phyloP scores from a whole-genome alignment of 2,797 vertebrate species.

The Ciconia nigra region DNA sequence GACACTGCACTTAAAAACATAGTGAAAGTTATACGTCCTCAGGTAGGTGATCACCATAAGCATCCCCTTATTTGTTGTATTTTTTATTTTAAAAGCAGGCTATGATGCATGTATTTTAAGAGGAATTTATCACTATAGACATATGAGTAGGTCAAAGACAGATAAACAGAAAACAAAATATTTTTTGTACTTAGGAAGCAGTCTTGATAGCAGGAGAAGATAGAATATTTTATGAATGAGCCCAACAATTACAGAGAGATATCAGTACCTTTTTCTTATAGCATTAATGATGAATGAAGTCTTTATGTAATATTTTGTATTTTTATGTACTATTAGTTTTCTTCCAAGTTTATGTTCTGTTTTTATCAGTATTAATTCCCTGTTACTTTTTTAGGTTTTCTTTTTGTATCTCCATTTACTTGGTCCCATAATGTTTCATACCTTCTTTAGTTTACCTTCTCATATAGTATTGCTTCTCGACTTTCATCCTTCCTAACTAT shows the following conservation, averaged over 20 bases:
- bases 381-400: background rate
- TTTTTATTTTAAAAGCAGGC: background rate
- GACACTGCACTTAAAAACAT: constrained; percentile 98
- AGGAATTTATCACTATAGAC: background rate
- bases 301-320: background rate
- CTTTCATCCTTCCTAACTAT: background rate
- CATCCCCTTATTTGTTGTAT: background rate
- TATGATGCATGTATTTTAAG: background rate
- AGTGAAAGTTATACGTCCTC: constrained; percentile 97
- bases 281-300: background rate
- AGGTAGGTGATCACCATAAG: constrained; percentile 80
- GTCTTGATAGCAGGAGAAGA: background rate
- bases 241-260: background rate
- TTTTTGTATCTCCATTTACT: background rate
- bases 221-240: background rate
- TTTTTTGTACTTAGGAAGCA: background rate
- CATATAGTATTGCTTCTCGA: background rate
- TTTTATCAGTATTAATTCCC: background rate
- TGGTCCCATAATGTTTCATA: background rate
- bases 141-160: background rate
- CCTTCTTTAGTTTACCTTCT: background rate
- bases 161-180: background rate
- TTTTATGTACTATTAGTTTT: background rate
- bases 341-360: background rate
- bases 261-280: background rate